Conservation (phyloP, 2,113 vertebrate species). For the Chamaea fasciata region DNA sequence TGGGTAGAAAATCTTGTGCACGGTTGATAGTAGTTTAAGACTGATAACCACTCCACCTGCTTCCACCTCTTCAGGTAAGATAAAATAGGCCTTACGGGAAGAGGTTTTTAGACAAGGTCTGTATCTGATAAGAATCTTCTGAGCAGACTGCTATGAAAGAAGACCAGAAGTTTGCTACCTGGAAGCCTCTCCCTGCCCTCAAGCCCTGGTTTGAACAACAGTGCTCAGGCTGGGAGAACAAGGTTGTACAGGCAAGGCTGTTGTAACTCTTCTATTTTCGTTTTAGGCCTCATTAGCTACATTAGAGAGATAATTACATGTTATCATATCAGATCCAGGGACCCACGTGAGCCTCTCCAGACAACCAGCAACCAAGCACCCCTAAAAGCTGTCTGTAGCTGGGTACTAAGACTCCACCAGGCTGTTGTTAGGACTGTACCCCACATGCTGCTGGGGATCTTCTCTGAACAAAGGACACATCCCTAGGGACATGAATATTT, state of each 20-base stretch:
- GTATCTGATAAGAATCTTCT: background rate
- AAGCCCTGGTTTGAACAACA: background rate
- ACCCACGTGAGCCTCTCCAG: background rate
- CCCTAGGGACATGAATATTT: background rate
- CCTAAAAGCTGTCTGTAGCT: background rate
- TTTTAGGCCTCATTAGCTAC: background rate
- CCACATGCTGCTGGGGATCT: fast-evolving
- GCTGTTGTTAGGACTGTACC: background rate
- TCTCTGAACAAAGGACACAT: background rate
- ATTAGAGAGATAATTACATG: background rate
- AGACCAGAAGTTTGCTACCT: background rate
- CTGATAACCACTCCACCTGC: background rate
- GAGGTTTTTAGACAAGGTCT: background rate
- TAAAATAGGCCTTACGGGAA: background rate
- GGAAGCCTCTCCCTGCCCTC: background rate
- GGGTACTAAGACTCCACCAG: background rate
- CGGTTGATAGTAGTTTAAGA: background rate
- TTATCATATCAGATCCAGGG: background rate
- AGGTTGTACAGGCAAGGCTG: background rate
- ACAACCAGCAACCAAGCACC: background rate
- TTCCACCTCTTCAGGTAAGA: background rate
- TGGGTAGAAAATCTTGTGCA: background rate
- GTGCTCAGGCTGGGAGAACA: background rate
- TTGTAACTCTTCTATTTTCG: background rate
- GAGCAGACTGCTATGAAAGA: background rate